Evolutionary conservation across 2,888 invertebrate genomes (phyloP).

Genomic region (Conchocele bisecta): DNA sequence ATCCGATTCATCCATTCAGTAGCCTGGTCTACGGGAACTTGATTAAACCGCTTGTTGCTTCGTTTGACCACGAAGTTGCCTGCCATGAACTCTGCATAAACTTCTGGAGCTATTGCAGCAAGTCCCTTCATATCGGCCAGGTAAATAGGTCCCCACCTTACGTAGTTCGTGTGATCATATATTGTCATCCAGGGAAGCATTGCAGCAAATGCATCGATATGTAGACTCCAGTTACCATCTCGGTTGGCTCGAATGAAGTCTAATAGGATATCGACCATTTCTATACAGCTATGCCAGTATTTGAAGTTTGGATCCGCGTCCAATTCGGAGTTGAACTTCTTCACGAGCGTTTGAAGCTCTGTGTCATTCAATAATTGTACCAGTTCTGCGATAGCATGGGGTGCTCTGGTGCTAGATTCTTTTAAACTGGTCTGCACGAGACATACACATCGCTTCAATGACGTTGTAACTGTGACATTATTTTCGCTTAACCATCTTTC

Average conservation of each 20-base stretch:
- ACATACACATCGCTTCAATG: no score
- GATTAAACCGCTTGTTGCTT: slow-evolving; percentile 35
- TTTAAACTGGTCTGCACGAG: no score
- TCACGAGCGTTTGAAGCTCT: no score
- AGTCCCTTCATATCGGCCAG: slow-evolving; percentile 37
- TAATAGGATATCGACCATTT: no score
- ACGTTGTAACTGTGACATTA: no score
- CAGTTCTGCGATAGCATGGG: no score
- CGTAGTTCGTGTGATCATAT: slow-evolving; percentile 49
- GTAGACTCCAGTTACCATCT: slow-evolving; percentile 44
- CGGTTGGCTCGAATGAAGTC: slow-evolving; percentile 37
- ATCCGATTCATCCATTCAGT: slow-evolving; percentile 42
- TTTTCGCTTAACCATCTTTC: no score
- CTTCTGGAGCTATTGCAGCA: slow-evolving; percentile 23
- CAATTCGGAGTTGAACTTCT: no score
- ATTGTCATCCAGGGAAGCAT: slow-evolving; percentile 44
- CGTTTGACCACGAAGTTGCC: slow-evolving; percentile 41
- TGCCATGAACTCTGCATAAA: slow-evolving; percentile 31
- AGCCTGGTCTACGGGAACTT: slow-evolving; percentile 43
- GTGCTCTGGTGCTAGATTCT: no score
- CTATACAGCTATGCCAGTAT: no score
- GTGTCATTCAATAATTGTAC: no score
- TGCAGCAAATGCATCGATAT: slow-evolving; percentile 32
- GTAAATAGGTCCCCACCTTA: slow-evolving; percentile 51
- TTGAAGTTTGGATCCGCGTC: no score